A percentile compares a stretch with the other conserved stretches of the same genome.
These are phyloP conservation scores for Poecile atricapillus DNA, from an alignment of 2,113 vertebrate genomes.

Conservation along the genomic window DNA sequence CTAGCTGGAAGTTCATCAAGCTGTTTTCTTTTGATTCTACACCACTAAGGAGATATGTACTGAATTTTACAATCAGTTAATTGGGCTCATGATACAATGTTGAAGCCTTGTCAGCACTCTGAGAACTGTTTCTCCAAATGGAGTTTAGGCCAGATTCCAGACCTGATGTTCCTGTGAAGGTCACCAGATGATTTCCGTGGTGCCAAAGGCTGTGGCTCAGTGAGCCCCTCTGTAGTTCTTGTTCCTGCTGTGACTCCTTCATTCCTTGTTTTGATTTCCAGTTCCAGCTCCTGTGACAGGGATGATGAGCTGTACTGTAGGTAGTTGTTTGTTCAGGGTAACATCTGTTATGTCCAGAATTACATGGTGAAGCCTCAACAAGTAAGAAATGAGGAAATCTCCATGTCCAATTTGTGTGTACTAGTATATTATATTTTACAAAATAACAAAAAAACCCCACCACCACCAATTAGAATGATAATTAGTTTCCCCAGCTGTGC, in stretches of 20 bases:
- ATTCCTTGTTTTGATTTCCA: background rate
- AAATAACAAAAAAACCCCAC: background rate
- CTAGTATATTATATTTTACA: background rate
- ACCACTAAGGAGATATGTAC: background rate
- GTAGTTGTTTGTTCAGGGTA: background rate
- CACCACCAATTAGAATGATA: background rate
- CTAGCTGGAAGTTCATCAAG: background rate
- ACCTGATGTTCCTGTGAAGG: background rate
- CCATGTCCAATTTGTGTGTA: background rate
- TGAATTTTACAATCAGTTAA: background rate
- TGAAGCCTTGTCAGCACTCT: background rate
- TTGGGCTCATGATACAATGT: background rate
- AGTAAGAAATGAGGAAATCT: background rate
- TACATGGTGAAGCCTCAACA: background rate
- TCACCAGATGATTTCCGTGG: background rate
- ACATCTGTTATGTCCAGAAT: background rate
- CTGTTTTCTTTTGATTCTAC: background rate
- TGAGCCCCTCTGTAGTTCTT: background rate
- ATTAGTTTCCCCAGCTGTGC: slow-evolving; percentile 5
- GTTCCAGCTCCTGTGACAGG: background rate
- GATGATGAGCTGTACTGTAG: background rate
- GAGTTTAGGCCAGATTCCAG: background rate
- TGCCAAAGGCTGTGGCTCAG: background rate
- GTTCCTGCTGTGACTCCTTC: background rate
- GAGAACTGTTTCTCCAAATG: background rate